phyloP scores from a whole-genome alignment of 2,888 invertebrate species.

The Mesoligia furuncula region DNA sequence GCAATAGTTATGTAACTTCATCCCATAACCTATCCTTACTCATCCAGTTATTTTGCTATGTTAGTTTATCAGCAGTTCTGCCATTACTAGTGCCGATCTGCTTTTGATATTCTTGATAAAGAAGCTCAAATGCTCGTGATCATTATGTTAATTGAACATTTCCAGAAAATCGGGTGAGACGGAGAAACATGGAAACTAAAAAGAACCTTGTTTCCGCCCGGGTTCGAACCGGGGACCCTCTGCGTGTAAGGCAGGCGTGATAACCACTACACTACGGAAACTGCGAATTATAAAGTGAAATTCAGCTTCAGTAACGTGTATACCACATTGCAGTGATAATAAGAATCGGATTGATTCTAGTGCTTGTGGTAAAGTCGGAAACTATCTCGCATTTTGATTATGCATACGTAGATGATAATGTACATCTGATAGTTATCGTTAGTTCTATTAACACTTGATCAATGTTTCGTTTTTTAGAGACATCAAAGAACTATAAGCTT shows the following conservation, averaged over 20 bases:
- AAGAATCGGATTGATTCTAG: not conserved
- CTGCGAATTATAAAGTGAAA: conserved; percentile 70
- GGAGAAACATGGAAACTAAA: not conserved
- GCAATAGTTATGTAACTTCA: too few relatives aligned
- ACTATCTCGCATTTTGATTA: not conserved
- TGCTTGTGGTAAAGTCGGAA: not conserved
- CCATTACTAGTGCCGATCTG: not conserved
- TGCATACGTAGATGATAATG: not conserved
- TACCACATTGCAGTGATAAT: not conserved
- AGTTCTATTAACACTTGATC: not conserved
- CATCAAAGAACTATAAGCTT: not conserved
- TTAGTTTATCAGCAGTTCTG: not conserved
- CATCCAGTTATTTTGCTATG: not conserved
- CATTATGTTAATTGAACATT: not conserved
- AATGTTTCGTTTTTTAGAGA: not conserved
- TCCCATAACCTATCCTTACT: not conserved
- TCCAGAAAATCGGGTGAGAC: not conserved
- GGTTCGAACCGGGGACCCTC: conserved; percentile 97
- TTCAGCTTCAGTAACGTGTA: not conserved
- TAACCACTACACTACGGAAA: conserved; percentile 97
- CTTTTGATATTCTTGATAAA: not conserved
- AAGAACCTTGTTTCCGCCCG: conserved; percentile 93
- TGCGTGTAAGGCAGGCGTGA: conserved; percentile 98
- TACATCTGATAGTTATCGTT: not conserved
- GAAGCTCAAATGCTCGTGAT: not conserved